phyloP scores from a whole-genome alignment of 1,140 invertebrate genomes.

The Teleopsis dalmanni region DNA sequence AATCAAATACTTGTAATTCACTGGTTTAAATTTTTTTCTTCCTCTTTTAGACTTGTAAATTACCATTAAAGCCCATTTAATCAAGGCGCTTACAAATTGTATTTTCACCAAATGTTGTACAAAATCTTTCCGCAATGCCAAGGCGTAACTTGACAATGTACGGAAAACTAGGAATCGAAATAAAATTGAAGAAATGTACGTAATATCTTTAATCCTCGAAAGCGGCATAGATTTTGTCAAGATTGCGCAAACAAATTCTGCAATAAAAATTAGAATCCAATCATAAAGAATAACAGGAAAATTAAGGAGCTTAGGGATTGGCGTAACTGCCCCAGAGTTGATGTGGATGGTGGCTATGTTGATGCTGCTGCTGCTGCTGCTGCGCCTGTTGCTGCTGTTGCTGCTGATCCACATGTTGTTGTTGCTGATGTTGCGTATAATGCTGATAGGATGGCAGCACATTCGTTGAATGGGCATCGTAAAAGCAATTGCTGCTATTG shows the following conservation, averaged over 20 bases:
- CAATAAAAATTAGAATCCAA: constrained; percentile 3
- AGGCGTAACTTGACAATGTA: too few relatives aligned
- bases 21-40: too few relatives aligned
- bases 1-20: too few relatives aligned
- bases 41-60: too few relatives aligned
- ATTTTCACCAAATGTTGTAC: too few relatives aligned
- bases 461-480: background rate
- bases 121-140: too few relatives aligned
- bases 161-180: too few relatives aligned
- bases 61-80: too few relatives aligned
- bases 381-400: constrained; percentile 16
- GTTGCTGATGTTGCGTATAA: background rate
- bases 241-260: background rate
- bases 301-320: constrained; percentile 40
- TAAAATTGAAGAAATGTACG: too few relatives aligned
- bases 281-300: constrained; percentile 27
- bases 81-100: too few relatives aligned
- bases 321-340: constrained; percentile 41
- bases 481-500: background rate
- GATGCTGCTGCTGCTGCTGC: constrained; percentile 19
- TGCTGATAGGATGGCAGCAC: background rate
- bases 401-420: constrained; percentile 8
- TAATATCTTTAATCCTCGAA: too few relatives aligned
- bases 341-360: constrained; percentile 27
- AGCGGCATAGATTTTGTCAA: too few relatives aligned